Base-by-base conservation (phyloP, 2,888 invertebrate genomes). In the Coleophora deauratella region DNA sequence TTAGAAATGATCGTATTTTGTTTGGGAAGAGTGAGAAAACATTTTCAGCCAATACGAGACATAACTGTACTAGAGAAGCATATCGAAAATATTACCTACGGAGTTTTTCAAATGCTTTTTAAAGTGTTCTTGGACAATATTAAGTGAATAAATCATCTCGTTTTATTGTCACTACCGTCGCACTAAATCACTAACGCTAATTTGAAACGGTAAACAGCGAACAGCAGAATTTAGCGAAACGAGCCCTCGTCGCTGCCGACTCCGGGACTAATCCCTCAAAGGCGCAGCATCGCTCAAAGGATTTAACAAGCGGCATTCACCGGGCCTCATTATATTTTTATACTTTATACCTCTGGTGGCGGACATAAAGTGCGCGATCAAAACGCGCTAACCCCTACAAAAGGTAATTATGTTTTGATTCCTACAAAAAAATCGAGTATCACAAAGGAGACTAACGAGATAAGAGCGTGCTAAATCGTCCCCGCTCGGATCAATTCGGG, bases 371-470 rank as follows among this genome's bases (percentile, higher is more conserved):
- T 79, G 80, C 74, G 68, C 82, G 82, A 84, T 81, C 84, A 79
- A 78, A 84, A 81, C 81, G 75, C 80, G 79, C 78, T 73, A 79
- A 79, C 77, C 80, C 78, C 78, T 82, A 85, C 84, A 85, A 85
- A 85, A 82, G 84, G 84, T 84, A 84, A 85, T 85, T 85, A 85
- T 84, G 84, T 84, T 85, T 85, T 84, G 84, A 85, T 85, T 84
- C 77, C 72, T 79, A 80, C 74, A 76, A 76, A 68, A 78, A 80
- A 81, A 81, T 76, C 72, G 74, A 80, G 81, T 72, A 81, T 82
- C 84, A 85, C 84, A 84, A 85, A 85, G 82, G 84, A 78, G 79
- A 76, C 84, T 85, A 84, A 84, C 85, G 85, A 85, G 84, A 84
- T 85, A 85, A 84, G 80, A 84, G 84, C 81, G 84, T 84, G 84